Conservation (phyloP, 2,888 invertebrate species). For the Empis livida region DNA sequence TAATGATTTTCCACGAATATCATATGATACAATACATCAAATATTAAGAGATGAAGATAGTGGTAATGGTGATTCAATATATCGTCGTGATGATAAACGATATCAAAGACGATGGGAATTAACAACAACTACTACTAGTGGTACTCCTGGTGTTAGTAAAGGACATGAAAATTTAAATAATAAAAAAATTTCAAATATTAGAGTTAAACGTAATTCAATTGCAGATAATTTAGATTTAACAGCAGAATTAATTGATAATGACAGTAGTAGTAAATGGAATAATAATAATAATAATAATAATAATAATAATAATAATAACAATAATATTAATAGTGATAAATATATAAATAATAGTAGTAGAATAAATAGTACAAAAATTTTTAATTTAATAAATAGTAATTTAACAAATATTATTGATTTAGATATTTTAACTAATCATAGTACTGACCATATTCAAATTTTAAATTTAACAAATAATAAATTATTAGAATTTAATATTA, state of each 20-base stretch:
- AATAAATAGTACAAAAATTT: constrained; percentile 12
- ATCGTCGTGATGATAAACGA: neutral
- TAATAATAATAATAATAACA: constrained; percentile 2
- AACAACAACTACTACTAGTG: neutral
- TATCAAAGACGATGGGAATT: neutral
- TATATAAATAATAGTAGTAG: constrained; percentile 4
- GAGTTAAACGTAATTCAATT: too few relatives aligned
- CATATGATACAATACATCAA: constrained; percentile 29
- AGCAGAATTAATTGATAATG: neutral
- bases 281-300: too few relatives aligned
- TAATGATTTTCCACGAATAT: constrained; percentile 16
- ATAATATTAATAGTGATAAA: neutral
- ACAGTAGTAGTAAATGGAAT: neutral
- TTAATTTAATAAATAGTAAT: constrained; percentile 11
- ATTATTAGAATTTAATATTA: constrained; percentile 8
- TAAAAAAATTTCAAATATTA: neutral
- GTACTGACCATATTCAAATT: neutral
- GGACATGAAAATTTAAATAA: neutral
- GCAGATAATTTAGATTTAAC: too few relatives aligned
- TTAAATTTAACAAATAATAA: constrained; percentile 13
- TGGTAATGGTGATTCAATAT: neutral
- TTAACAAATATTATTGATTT: constrained; percentile 4
- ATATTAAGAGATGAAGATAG: constrained; percentile 27
- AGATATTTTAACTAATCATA: neutral
- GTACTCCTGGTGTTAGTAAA: neutral